Conservation (phyloP, 2,113 vertebrate genomes). For the Connochaetes taurinus region DNA sequence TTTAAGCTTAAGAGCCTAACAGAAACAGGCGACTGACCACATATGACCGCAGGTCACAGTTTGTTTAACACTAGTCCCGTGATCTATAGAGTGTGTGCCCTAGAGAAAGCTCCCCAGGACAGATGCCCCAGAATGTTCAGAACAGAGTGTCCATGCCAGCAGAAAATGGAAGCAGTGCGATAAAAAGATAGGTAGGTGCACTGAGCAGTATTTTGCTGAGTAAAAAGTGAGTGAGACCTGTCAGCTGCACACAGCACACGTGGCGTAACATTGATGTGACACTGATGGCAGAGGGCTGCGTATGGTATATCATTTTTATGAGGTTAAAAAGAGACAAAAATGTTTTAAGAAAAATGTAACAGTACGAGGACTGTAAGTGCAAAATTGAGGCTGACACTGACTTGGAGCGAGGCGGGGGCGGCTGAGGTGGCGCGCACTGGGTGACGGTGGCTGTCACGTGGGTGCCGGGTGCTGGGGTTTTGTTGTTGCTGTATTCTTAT, state of each 20-base stretch:
- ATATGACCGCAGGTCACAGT: background rate
- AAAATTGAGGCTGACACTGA: background rate
- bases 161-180: background rate
- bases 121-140: background rate
- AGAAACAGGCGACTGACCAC: background rate
- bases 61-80: background rate
- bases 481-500: too few species aligned
- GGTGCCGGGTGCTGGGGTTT: background rate
- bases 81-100: background rate
- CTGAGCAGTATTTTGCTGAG: background rate
- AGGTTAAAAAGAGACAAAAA: background rate
- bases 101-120: background rate
- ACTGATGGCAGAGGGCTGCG: background rate
- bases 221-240: fast-evolving
- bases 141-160: background rate
- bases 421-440: background rate
- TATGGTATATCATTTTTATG: fast-evolving
- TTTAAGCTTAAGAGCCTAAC: background rate
- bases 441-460: fast-evolving
- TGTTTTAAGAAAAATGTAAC: background rate
- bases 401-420: background rate
- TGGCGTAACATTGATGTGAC: fast-evolving
- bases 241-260: background rate
- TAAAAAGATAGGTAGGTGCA: background rate
- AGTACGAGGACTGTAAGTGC: background rate